Base-by-base conservation (phyloP, 2,888 invertebrate species). In the Copidosoma aretas region DNA sequence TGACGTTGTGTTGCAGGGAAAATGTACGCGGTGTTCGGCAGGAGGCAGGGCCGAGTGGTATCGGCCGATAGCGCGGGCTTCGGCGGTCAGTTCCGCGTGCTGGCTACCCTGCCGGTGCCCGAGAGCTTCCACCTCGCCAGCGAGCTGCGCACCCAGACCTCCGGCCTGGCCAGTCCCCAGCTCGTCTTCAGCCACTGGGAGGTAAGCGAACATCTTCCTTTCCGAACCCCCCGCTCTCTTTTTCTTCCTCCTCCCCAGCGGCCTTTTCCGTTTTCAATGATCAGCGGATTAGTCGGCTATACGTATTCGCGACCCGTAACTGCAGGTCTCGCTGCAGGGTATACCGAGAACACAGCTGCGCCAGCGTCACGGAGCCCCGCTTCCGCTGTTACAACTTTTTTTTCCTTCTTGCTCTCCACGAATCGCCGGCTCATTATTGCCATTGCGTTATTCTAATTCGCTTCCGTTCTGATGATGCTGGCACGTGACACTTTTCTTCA, bases 101-200 rank as follows among this genome's bases (percentile, higher is more conserved):
- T 90, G 69, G 97, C 98, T 1, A 88, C 92, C 73, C 86, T 99
- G 79, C 99, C 99, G 0, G 97, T 99, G 32, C 91, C 97, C 8
- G 99, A 99, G 86, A 98, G 98, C 83, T 96, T 97, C 85, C 92
- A 93, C 77, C 95, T 99, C 84, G 94, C 96, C 4, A 91, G 94
- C 71, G 97, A 98, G 84, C 90, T 99, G 76, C 89, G 98, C 68
- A 97, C 95, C 77, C 92, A 95, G 84, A 98, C 98, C 24, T 97
- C 97, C 68, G 99, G 99, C 14, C 88, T 97, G 74, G 98, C 98
- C 12, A 93, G 93, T 82, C 98, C 98, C 0, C 97, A 97, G 84
- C 88, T 99, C 75, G 89, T 94, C 77, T 98, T 98, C 86, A 97
- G 96, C 81, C 98, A 98, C 84, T 99, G 98, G 94, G 97, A 98